These are phyloP conservation scores for Trinorchestia longiramus DNA, from an alignment of 1,140 invertebrate species.

Conservation along the genomic window DNA sequence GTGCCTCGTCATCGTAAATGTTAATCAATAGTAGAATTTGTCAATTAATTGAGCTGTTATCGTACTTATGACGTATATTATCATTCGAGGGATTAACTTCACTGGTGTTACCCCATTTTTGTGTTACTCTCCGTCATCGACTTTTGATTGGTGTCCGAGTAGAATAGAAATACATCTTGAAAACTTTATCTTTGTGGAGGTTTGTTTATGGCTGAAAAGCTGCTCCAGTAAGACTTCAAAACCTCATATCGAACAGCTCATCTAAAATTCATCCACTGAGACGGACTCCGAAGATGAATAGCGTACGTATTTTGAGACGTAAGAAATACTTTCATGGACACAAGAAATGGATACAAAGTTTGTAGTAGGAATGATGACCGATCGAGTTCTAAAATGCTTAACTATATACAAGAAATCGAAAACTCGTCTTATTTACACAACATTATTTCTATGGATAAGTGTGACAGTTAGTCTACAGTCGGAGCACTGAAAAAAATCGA, in stretches of 20 bases:
- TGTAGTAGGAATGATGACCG: constrained; percentile 55
- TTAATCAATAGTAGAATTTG: no score
- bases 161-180: no score
- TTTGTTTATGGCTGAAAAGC: no score
- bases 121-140: no score
- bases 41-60: no score
- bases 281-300: not conserved
- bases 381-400: constrained; percentile 54
- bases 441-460: constrained; percentile 3
- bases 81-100: no score
- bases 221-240: not conserved
- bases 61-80: no score
- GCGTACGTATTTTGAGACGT: not conserved
- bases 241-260: not conserved
- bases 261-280: not conserved
- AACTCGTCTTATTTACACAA: constrained; percentile 33
- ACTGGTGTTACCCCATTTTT: no score
- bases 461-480: not conserved
- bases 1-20: no score
- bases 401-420: constrained; percentile 3
- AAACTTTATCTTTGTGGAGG: no score
- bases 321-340: constrained; percentile 30
- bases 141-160: no score
- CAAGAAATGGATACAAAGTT: constrained; percentile 49
- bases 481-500: not conserved